A percentile compares a stretch with the other conserved stretches of the same genome.
phyloP scores from a whole-genome alignment of 2,113 vertebrate species.

The Perca fluviatilis region DNA sequence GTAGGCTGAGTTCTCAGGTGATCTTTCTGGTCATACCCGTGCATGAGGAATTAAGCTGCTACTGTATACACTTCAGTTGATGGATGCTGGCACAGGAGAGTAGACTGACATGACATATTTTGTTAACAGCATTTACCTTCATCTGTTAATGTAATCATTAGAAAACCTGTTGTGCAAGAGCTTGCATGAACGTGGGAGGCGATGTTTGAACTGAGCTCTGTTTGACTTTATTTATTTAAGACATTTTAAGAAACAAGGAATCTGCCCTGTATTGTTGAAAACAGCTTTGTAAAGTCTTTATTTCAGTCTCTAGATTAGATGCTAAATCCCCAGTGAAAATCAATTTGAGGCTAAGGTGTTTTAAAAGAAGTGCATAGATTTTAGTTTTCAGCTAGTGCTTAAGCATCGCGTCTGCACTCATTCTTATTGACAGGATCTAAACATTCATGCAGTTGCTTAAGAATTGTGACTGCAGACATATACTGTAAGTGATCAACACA shows the following conservation, averaged over 20 bases:
- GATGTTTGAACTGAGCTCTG: slow-evolving; percentile 42
- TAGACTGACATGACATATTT: slow-evolving; percentile 24
- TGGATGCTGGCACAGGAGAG: slow-evolving; percentile 22
- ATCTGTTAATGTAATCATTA: neutral
- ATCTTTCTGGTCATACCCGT: slow-evolving; percentile 51
- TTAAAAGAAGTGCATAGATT: slow-evolving; percentile 55
- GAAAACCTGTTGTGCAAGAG: slow-evolving; percentile 40
- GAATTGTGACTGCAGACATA: slow-evolving; percentile 1
- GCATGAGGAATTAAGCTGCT: slow-evolving; percentile 26
- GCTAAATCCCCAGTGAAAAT: slow-evolving; percentile 36
- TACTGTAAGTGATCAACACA: neutral
- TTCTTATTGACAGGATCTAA: slow-evolving; percentile 17
- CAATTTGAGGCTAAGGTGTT: slow-evolving; percentile 46
- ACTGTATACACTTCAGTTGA: slow-evolving; percentile 22
- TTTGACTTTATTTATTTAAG: slow-evolving; percentile 36
- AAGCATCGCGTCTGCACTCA: neutral
- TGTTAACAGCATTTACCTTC: neutral
- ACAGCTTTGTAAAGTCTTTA: slow-evolving; percentile 16
- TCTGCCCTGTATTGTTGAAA: neutral
- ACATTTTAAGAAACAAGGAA: slow-evolving; percentile 3
- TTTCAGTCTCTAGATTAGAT: slow-evolving; percentile 36
- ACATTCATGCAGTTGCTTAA: slow-evolving; percentile 10
- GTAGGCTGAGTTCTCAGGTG: slow-evolving; percentile 48
- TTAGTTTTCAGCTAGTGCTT: slow-evolving; percentile 29
- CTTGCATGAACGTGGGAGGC: slow-evolving; percentile 17